phyloP scores from a whole-genome alignment of 2,113 vertebrate genomes.

The Scomber japonicus region DNA sequence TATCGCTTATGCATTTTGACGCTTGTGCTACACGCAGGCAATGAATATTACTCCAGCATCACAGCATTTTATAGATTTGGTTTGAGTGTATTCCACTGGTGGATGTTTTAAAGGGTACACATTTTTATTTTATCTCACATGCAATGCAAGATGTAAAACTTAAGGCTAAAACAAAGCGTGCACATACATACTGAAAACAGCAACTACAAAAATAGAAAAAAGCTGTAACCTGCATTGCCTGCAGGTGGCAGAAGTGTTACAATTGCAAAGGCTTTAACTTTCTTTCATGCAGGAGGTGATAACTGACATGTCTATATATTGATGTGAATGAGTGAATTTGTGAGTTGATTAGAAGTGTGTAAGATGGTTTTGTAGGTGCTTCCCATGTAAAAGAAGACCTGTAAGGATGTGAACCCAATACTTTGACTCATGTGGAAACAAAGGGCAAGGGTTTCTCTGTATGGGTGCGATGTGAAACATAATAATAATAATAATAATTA shows the following conservation, averaged over 20 bases:
- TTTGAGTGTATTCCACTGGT: too few relatives aligned
- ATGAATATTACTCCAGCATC: not conserved
- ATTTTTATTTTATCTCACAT: too few relatives aligned
- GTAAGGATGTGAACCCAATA: not conserved
- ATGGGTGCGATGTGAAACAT: not conserved
- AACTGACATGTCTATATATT: not conserved
- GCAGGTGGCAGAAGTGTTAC: conserved; percentile 9
- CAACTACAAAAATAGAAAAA: too few relatives aligned
- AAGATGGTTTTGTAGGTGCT: conserved; percentile 11
- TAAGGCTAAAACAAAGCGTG: not conserved
- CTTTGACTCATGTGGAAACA: not conserved
- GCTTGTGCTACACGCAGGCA: conserved; percentile 6
- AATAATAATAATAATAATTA: not conserved
- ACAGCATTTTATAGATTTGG: too few relatives aligned
- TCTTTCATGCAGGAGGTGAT: not conserved
- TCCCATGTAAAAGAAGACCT: conserved; percentile 18
- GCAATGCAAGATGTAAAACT: not conserved
- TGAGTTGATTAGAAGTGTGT: not conserved
- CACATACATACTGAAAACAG: too few relatives aligned
- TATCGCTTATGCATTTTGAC: conserved; percentile 5
- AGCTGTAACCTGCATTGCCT: not conserved
- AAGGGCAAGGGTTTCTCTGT: not conserved
- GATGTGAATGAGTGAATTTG: too few relatives aligned
- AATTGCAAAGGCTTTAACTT: conserved; percentile 7
- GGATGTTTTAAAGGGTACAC: too few relatives aligned